Conservation (phyloP, 1,140 invertebrate species). For the Brachionus manjavacas region DNA sequence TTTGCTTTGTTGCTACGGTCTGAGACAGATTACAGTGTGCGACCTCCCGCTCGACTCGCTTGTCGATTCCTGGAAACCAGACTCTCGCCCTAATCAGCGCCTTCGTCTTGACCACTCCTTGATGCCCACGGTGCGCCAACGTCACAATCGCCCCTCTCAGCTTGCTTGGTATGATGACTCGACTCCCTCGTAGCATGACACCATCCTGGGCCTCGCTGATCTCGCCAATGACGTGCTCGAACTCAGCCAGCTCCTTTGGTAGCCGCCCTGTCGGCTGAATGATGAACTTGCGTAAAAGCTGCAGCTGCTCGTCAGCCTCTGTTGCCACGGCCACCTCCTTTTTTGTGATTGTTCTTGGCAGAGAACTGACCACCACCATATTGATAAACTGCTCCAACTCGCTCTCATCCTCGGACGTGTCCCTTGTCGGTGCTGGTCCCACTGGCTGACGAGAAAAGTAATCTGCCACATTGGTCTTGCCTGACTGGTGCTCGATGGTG, state of each 20-base stretch:
- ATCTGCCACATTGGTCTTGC: neutral
- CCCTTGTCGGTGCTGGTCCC: neutral
- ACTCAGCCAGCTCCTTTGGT: neutral
- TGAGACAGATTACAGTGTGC: neutral
- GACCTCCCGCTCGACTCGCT: neutral
- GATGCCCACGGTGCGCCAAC: neutral
- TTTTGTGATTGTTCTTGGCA: neutral
- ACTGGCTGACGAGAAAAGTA: neutral
- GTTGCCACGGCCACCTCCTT: neutral
- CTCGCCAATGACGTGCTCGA: neutral
- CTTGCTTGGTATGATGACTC: neutral
- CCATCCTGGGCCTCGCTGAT: neutral
- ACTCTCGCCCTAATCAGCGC: neutral
- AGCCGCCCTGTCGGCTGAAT: neutral
- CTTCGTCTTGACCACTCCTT: slow-evolving; percentile 9
- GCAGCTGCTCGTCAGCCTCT: neutral
- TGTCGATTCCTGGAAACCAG: neutral
- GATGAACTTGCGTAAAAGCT: neutral
- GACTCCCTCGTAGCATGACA: neutral
- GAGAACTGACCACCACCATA: neutral
- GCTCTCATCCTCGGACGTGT: neutral
- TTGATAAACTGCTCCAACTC: neutral
- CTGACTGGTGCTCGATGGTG: neutral
- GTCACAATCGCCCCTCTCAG: neutral
- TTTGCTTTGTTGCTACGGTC: neutral